These are phyloP conservation scores for Suillia variegata DNA, from an alignment of 2,888 invertebrate species.

Conservation along the genomic window DNA sequence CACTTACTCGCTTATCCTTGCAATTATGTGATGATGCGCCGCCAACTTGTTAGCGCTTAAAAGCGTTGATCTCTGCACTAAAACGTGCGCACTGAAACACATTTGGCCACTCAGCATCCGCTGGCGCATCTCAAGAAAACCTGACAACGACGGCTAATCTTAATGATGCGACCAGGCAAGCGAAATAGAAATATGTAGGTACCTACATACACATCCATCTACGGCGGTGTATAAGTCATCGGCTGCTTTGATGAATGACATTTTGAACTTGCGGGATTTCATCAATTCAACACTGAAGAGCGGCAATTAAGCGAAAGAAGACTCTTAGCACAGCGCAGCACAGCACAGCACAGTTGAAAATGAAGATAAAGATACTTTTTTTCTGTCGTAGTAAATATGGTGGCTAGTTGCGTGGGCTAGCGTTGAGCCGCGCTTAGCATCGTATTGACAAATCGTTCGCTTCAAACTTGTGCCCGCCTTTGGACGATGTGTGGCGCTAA, in stretches of 20 bases:
- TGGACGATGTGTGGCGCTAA: too few species aligned
- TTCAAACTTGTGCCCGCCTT: too few species aligned
- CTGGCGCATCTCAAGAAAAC: too few species aligned
- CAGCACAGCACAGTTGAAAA: neutral
- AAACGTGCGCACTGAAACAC: conserved; percentile 6
- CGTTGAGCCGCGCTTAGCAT: too few species aligned
- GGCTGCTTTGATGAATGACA: conserved; percentile 14
- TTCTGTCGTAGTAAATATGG: too few species aligned
- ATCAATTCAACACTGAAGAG: conserved; percentile 13
- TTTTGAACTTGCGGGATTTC: conserved; percentile 9
- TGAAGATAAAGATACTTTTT: too few species aligned
- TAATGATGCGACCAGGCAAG: too few species aligned
- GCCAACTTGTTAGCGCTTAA: neutral
- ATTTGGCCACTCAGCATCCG: too few species aligned
- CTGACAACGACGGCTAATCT: too few species aligned
- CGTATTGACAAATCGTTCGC: too few species aligned
- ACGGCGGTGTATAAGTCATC: conserved; percentile 10
- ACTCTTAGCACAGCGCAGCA: neutral
- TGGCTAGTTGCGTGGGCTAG: conserved; percentile 12
- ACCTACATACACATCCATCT: too few species aligned
- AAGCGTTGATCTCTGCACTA: conserved; percentile 2
- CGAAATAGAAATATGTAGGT: too few species aligned
- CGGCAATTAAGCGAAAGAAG: conserved; percentile 9
- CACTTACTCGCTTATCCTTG: neutral
- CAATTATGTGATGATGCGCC: neutral